Base-by-base conservation (phyloP, 1,140 invertebrate species). In the Rhyzopertha dominica region DNA sequence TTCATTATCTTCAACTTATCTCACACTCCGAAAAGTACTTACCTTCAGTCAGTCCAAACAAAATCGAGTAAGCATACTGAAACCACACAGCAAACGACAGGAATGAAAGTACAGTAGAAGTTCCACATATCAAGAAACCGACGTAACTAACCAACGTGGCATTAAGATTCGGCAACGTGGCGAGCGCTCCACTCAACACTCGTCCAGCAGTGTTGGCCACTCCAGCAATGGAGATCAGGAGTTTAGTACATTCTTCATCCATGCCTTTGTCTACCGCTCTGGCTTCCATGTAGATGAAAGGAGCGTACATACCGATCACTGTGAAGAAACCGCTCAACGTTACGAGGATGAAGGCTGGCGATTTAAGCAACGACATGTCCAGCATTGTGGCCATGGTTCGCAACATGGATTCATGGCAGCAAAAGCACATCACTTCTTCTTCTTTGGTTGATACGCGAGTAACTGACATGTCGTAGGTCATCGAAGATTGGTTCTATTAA, bases 221-320 rank as follows among this genome's bases (percentile, higher is more conserved):
- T 9, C 93, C 95, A 48, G 97, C 91, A 5, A 84, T 72, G 0
- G 91, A 84, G 8, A 97, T 76, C n/a, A 97, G 66, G 51, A 80
- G 78, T 5, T 81, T 76, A 0, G 80, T 77, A 1, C 71, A 61
- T 0, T 69, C 59, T 16, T 68, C 45, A 0, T 73, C 61, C 37
- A 79, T 71, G 2, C 65, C 63, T 8, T 55, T 51, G 5, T 50
- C 25, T 1, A 47, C 10, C 4, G 74, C 77, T 42, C 74, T 74
- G 70, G 77, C 76, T 58, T 74, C 73, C 5, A 95, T 70, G 55
- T 89, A 97, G 60, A 87, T 78, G 63, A 93, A 96, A 1, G 94
- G 94, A 5, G 94, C 85, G 64, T 95, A 97, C 70, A 96, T 94
- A 36, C 93, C 94, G 68, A 92, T 78, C 79, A 96, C 38, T 1